Evolutionary conservation across 2,888 invertebrate genomes (phyloP).

Genomic region (Caradrina clavipalpis): DNA sequence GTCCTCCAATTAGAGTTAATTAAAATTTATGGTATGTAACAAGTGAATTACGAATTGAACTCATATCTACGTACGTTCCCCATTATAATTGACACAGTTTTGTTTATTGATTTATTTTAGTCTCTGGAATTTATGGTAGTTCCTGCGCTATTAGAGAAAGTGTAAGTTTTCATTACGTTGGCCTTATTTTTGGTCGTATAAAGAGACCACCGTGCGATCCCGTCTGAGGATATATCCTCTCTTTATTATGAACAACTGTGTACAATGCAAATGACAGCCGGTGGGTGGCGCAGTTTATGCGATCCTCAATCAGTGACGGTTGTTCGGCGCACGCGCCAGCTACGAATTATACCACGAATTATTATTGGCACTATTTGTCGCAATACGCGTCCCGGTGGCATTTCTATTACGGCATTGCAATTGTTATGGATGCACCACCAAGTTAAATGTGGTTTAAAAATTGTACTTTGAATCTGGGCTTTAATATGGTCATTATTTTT

Average conservation of each 20-base stretch:
- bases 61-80: constrained; percentile 71
- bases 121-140: constrained; percentile 70
- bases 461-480: constrained; percentile 18
- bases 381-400: constrained; percentile 72
- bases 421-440: constrained; percentile 71
- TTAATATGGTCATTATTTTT: constrained; percentile 11
- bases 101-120: constrained; percentile 82
- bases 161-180: constrained; percentile 58
- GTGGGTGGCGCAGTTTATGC: constrained; percentile 86
- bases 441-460: constrained; percentile 37
- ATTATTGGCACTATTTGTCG: constrained; percentile 85
- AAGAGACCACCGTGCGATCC: constrained; percentile 63
- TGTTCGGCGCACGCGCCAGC: constrained; percentile 84
- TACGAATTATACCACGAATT: constrained; percentile 77
- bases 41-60: constrained; percentile 77
- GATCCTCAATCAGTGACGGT: constrained; percentile 84
- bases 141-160: constrained; percentile 56
- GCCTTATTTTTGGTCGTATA: constrained; percentile 54
- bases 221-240: constrained; percentile 64
- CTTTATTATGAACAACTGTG: constrained; percentile 68
- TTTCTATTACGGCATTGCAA: constrained; percentile 66
- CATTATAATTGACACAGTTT: constrained; percentile 79
- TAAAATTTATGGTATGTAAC: constrained; percentile 82
- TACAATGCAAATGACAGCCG: constrained; percentile 79
- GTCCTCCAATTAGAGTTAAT: constrained; percentile 80